Conservation (phyloP, 92 coral and sea anemone genomes). For the Bergia sp. region DNA sequence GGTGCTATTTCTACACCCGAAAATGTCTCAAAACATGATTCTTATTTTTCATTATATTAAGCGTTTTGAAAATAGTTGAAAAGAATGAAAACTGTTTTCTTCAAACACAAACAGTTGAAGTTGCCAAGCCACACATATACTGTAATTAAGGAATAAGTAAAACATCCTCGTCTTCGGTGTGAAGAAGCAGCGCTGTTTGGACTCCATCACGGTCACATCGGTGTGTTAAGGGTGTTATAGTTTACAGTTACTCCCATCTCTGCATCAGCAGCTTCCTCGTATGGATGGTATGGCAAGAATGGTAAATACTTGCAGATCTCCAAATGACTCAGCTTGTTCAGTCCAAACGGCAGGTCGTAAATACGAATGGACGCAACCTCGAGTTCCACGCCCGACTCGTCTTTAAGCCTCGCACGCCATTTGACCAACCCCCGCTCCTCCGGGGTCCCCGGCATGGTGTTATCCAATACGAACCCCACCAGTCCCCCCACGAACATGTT, state of each 20-base stretch:
- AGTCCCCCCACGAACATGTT: conserved; percentile 94
- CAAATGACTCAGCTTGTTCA: conserved; percentile 69
- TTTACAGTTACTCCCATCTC: conserved; percentile 11
- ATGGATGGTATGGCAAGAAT: conserved; percentile 69
- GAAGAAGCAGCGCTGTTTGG: background rate
- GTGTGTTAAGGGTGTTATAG: background rate
- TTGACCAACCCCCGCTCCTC: conserved; percentile 91
- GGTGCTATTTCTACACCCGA: too few relatives aligned
- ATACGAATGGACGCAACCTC: conserved; percentile 68
- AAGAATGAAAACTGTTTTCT: too few relatives aligned
- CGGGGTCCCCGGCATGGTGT: conserved; percentile 90
- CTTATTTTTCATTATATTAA: too few relatives aligned
- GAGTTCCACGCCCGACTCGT: conserved; percentile 56
- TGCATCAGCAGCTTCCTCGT: background rate
- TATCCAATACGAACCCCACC: conserved; percentile 84
- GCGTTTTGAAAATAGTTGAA: too few relatives aligned
- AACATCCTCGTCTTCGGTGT: too few relatives aligned
- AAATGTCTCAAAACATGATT: too few relatives aligned
- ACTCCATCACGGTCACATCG: background rate
- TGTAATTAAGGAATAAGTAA: too few relatives aligned
- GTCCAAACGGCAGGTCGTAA: conserved; percentile 80
- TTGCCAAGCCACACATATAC: too few relatives aligned
- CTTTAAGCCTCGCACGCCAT: conserved; percentile 65
- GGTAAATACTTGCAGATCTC: conserved; percentile 73
- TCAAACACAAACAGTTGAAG: too few relatives aligned